phyloP scores from a whole-genome alignment of 64 coral and sea anemone genomes.

The Actinia equina region DNA sequence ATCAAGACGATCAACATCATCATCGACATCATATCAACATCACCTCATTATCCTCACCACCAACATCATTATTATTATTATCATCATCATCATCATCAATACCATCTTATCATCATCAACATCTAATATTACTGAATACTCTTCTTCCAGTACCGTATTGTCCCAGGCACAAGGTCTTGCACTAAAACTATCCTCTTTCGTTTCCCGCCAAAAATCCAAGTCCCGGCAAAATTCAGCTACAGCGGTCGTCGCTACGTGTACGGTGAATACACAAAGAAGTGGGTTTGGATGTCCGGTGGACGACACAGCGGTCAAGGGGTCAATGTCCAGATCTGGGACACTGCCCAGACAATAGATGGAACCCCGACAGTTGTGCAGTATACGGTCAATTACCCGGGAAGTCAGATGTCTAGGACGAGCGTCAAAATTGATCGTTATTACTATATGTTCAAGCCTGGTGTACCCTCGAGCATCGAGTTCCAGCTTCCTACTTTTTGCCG shows the following conservation, averaged over 20 bases:
- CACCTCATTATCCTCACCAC: no score
- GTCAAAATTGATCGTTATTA: background rate
- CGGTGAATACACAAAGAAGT: background rate
- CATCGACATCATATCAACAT: no score
- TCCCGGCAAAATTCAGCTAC: background rate
- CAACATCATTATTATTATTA: no score
- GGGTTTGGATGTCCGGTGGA: background rate
- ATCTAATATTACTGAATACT: background rate
- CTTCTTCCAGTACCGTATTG: background rate
- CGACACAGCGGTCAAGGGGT: background rate
- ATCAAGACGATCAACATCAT: no score
- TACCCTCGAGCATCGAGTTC: background rate
- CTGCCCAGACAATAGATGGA: background rate
- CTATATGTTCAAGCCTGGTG: conserved; percentile 3
- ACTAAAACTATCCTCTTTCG: background rate
- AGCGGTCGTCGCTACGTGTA: background rate
- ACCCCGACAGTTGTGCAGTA: conserved; percentile 2
- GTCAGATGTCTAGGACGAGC: conserved; percentile 3
- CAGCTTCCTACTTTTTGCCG: conserved; percentile 5
- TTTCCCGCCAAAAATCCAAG: background rate
- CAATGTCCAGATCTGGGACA: conserved; percentile 8
- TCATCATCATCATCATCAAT: no score
- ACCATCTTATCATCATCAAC: no score
- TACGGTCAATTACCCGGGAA: background rate
- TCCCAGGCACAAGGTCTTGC: background rate